Base-by-base conservation (phyloP, 2,113 vertebrate species). In the Chaenocephalus aceratus region DNA sequence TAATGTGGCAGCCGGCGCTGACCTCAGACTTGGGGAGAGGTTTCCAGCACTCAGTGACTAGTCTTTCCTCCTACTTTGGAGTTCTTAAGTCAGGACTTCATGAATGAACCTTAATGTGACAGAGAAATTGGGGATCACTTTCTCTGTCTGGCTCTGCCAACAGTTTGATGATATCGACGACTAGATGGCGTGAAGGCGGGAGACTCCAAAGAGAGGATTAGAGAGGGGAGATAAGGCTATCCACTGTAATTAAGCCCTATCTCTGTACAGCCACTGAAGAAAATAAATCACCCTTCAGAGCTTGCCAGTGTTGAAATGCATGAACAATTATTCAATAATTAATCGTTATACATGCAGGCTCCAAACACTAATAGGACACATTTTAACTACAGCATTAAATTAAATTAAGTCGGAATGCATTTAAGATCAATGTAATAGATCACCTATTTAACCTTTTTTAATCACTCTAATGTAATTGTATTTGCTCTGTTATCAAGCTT, bases 251-350 rank as follows among this genome's bases (percentile, higher is more conserved):
- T 96, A 96, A 95, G 87, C 88, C 92, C 70, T 82, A 89, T 93
- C 91, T 93, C 89, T 84, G 13, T 88, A 91, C 93, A 84, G 92
- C 83, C 91, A 58, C 88, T 72, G 89, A 92, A 93, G 91, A 93
- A 94, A 96, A 96, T 95, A 95, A 96, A 96, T 96, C 93, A 96
- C 89, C 94, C 94, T 91, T 94, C 89, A 94, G 94, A 95, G 93
- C 91, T 94, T 88, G 94, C 91, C 89, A 91, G 91, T 91, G 92
- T 91, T 96, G 95, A 96, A 95, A 95, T 95, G 94, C 95, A 94
- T 93, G 93, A 96, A 96, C 96, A 97, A 97, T 97, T 96, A 96
- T 95, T 95, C 94, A 96, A 96, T 96, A 96, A 97, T 97, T 97
- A 96, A 97, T 96, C 93, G 92, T 96, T 95, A 96, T 93, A 95